Conservation (phyloP, 2,113 vertebrate genomes). For the Cyphomyrus plagiostoma region DNA sequence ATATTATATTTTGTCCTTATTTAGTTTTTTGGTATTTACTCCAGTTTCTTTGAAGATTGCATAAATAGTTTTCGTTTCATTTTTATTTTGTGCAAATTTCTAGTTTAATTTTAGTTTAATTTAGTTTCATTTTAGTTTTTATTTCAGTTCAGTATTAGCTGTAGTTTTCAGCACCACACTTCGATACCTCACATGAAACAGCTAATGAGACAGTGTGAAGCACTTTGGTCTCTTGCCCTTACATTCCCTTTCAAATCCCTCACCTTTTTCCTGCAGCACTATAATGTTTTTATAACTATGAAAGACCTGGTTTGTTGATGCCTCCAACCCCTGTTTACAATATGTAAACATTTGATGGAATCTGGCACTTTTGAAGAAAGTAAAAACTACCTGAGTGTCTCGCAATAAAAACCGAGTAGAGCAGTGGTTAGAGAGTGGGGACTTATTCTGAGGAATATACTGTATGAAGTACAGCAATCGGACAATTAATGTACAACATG, state of each 20-base stretch:
- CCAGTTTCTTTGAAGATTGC: background rate
- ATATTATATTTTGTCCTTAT: background rate
- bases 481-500: background rate
- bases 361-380: background rate
- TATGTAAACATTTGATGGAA: background rate
- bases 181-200: background rate
- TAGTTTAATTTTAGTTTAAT: background rate
- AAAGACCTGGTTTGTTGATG: background rate
- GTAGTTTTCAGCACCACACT: background rate
- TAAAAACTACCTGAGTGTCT: background rate
- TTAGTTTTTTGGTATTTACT: background rate
- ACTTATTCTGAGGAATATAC: background rate
- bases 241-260: background rate
- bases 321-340: background rate
- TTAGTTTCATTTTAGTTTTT: background rate
- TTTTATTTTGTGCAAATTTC: background rate
- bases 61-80: background rate
- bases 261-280: background rate
- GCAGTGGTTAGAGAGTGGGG: background rate
- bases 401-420: background rate
- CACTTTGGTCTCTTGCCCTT: background rate
- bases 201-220: background rate
- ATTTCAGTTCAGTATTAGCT: background rate
- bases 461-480: background rate
- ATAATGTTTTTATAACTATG: background rate